These are phyloP conservation scores for Aldrovandia affinis DNA, from an alignment of 2,797 vertebrate genomes.

Conservation along the genomic window DNA sequence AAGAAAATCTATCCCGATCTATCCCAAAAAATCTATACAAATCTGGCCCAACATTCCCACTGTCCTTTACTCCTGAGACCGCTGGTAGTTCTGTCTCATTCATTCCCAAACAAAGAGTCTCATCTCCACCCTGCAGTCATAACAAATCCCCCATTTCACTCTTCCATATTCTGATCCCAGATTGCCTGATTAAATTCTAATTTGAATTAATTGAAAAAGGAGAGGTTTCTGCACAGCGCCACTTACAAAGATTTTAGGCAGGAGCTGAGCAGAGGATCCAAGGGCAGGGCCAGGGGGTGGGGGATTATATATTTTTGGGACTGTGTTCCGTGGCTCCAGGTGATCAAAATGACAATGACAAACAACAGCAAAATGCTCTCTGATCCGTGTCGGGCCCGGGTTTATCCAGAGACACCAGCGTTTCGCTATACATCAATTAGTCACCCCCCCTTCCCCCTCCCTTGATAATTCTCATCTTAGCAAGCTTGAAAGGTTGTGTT, in stretches of 20 bases:
- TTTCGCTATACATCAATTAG: slow-evolving; percentile 26
- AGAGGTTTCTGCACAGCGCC: neutral
- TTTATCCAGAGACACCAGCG: slow-evolving; percentile 19
- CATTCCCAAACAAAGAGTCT: neutral
- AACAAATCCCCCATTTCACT: neutral
- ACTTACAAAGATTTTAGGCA: neutral
- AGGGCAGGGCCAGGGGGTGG: no score
- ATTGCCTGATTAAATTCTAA: slow-evolving; percentile 25
- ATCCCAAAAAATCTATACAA: no score
- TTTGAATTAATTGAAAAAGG: slow-evolving; percentile 3
- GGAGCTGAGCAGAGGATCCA: neutral
- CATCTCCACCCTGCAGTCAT: neutral
- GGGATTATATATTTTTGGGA: neutral
- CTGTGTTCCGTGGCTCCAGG: neutral
- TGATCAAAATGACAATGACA: slow-evolving; percentile 10
- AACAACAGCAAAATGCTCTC: neutral
- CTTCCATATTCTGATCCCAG: neutral
- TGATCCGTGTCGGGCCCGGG: neutral
- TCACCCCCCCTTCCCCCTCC: slow-evolving; percentile 33
- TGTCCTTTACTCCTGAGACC: neutral
- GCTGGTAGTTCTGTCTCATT: neutral
- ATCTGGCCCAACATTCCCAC: neutral
- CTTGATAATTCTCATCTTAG: slow-evolving; percentile 59
- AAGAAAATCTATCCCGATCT: no score
- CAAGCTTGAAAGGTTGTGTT: slow-evolving; percentile 66